phyloP scores from a whole-genome alignment of 2,888 invertebrate genomes.

The Sinotaia quadrata region DNA sequence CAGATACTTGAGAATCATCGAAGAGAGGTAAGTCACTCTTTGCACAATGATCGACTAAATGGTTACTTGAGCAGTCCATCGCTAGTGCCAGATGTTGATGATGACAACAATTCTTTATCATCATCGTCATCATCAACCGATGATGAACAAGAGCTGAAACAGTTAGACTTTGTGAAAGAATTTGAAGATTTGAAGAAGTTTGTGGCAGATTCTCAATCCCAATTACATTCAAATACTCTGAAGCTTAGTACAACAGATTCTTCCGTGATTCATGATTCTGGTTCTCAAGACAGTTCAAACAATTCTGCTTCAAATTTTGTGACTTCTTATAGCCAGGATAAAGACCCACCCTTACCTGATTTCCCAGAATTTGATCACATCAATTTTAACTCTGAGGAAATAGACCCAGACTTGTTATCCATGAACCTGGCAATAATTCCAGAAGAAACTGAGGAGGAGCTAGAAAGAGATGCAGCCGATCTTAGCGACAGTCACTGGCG shows the following conservation, averaged over 20 bases:
- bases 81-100: slow-evolving; percentile 3
- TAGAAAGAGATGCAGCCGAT: slow-evolving; percentile 50
- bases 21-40: slow-evolving; percentile 36
- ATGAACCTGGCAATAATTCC: slow-evolving; percentile 62
- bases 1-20: slow-evolving; percentile 58
- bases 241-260: too few relatives aligned
- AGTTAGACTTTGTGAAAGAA: slow-evolving; percentile 43
- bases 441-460: slow-evolving; percentile 62
- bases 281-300: not conserved
- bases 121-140: too few relatives aligned
- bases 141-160: slow-evolving; percentile 25
- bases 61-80: not conserved
- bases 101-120: too few relatives aligned
- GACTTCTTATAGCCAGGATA: slow-evolving; percentile 29
- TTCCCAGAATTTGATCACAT: slow-evolving; percentile 56
- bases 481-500: slow-evolving; percentile 43
- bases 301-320: not conserved
- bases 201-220: slow-evolving; percentile 48
- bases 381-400: slow-evolving; percentile 54
- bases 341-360: slow-evolving; percentile 47
- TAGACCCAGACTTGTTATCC: slow-evolving; percentile 61
- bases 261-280: not conserved
- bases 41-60: not conserved
- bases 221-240: too few relatives aligned
- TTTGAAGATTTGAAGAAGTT: slow-evolving; percentile 56